These are phyloP conservation scores for Eupithecia abbreviata DNA, from an alignment of 2,888 invertebrate genomes.

Conservation along the genomic window DNA sequence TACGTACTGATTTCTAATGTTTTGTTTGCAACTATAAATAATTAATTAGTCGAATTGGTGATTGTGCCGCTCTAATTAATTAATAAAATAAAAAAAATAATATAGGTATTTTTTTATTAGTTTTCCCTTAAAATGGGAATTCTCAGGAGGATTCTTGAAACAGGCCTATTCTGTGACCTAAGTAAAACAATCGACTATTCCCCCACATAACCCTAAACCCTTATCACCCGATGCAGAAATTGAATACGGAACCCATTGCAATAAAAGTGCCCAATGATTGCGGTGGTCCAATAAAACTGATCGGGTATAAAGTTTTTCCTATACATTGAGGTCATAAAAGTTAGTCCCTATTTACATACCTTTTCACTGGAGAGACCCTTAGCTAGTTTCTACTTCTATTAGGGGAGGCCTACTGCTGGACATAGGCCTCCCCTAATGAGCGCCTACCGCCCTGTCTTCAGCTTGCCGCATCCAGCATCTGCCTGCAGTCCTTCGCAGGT, in stretches of 20 bases:
- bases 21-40: too few species aligned
- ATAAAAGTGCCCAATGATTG: slow-evolving; percentile 11
- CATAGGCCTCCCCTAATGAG: too few species aligned
- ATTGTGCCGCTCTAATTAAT: too few species aligned
- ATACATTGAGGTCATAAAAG: slow-evolving; percentile 1
- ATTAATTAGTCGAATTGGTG: too few species aligned
- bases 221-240: slow-evolving; percentile 13
- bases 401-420: too few species aligned
- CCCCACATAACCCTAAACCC: slow-evolving; percentile 6
- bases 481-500: too few species aligned
- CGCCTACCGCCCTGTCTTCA: too few species aligned
- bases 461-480: too few species aligned
- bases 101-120: too few species aligned
- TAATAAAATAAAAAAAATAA: too few species aligned
- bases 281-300: slow-evolving; percentile 6
- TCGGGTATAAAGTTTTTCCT: neutral
- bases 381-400: too few species aligned
- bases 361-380: neutral
- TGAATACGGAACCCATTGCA: slow-evolving; percentile 8
- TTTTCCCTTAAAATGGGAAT: neutral
- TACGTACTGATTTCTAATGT: too few species aligned
- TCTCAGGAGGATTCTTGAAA: neutral
- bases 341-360: neutral
- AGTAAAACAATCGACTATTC: neutral
- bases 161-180: neutral